phyloP scores from a whole-genome alignment of 2,888 invertebrate genomes.

The Heliconius sara region DNA sequence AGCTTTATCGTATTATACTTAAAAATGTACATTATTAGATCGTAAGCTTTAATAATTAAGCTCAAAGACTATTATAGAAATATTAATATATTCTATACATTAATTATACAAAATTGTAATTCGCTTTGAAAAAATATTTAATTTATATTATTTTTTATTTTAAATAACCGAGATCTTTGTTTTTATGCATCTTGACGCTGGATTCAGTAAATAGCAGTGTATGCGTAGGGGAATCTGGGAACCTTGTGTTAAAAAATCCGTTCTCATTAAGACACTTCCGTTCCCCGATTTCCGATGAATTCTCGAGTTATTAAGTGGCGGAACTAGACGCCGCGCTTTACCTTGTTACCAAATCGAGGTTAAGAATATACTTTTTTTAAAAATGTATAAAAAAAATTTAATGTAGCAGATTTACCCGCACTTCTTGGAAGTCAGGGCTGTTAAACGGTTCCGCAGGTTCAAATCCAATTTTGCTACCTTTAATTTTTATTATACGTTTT shows the following conservation, averaged over 20 bases:
- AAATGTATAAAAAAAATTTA: no score
- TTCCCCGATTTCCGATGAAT: no score
- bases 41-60: conserved; percentile 9
- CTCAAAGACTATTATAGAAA: conserved; percentile 11
- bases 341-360: no score
- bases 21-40: conserved; percentile 7
- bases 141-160: no score
- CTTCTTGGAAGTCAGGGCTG: background rate
- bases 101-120: background rate
- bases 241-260: no score
- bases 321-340: no score
- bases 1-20: conserved; percentile 3
- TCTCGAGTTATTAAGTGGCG: no score
- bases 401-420: no score
- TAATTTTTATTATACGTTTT: background rate
- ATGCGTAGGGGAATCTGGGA: background rate
- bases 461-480: background rate
- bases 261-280: no score
- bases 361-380: no score
- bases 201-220: background rate
- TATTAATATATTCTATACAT: background rate
- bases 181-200: background rate
- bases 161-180: no score
- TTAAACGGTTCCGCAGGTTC: background rate
- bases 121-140: background rate